Evolutionary conservation across 2,113 vertebrate species (phyloP).

Genomic region (Tringa solitaria): DNA sequence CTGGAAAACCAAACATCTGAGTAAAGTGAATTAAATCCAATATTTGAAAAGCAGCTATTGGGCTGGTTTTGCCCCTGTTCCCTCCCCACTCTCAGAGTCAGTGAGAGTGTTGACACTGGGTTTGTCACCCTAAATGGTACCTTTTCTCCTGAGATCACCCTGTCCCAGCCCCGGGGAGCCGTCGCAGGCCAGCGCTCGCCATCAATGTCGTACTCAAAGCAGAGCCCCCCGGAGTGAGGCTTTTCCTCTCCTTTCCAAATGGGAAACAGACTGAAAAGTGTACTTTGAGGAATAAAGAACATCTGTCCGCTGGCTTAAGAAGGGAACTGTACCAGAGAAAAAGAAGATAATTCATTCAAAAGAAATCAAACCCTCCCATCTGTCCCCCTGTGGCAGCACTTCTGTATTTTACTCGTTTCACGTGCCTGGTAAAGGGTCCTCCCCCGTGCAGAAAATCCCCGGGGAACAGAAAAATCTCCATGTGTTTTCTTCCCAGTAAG

Average conservation of each 20-base stretch:
- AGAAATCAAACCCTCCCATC: neutral
- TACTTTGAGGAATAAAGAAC: neutral
- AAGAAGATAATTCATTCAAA: neutral
- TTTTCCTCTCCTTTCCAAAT: neutral
- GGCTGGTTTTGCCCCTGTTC: neutral
- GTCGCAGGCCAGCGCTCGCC: neutral
- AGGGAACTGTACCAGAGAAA: neutral
- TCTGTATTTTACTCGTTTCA: rapidly evolving
- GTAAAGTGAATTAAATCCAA: neutral
- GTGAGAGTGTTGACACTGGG: neutral
- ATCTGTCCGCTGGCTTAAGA: neutral
- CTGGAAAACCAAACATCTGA: neutral
- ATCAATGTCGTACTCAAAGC: neutral
- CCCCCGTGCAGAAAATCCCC: neutral
- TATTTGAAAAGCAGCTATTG: neutral
- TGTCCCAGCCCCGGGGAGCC: neutral
- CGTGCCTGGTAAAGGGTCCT: neutral
- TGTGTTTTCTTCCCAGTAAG: neutral
- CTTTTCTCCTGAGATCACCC: neutral
- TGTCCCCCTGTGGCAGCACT: neutral
- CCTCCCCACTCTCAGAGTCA: neutral
- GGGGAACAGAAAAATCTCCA: neutral
- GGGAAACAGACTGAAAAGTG: neutral
- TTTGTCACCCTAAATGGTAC: neutral
- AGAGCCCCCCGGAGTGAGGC: neutral